A percentile compares a stretch with the other conserved stretches of the same genome.
Evolutionary conservation across 2,113 vertebrate genomes (phyloP).

Genomic region (Siniperca chuatsi): DNA sequence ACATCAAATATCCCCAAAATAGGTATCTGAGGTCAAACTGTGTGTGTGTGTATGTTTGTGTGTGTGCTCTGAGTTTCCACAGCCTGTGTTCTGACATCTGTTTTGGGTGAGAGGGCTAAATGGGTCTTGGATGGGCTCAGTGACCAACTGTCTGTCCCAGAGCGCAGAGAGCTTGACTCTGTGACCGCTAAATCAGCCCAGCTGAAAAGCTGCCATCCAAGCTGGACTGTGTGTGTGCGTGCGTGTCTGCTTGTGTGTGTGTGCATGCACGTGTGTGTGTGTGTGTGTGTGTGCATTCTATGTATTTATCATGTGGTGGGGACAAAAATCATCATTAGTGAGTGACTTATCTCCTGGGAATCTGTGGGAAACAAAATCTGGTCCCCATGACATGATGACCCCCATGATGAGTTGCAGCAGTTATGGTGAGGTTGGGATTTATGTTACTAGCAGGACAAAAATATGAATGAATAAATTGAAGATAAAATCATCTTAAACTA

Average conservation of each 20-base stretch:
- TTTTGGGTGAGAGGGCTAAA: constrained; percentile 70
- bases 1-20: neutral
- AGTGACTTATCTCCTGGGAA: neutral
- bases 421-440: neutral
- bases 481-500: too few relatives aligned
- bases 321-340: constrained; percentile 16
- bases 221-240: constrained; percentile 34
- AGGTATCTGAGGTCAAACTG: neutral
- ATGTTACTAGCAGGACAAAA: neutral
- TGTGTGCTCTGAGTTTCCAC: neutral
- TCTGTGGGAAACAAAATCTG: neutral
- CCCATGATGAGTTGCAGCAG: neutral
- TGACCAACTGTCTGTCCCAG: constrained; percentile 66
- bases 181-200: constrained; percentile 52
- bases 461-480: too few relatives aligned
- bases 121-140: constrained; percentile 52
- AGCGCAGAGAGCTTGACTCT: constrained; percentile 58
- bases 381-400: too few relatives aligned
- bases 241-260: constrained; percentile 14
- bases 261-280: neutral
- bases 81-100: constrained; percentile 61
- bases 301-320: constrained; percentile 17
- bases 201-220: constrained; percentile 53
- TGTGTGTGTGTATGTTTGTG: constrained; percentile 26
- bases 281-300: constrained; percentile 32